phyloP scores from a whole-genome alignment of 30 jellyfish, hydroid and myxozoan genomes.

The Pelagia noctiluca region DNA sequence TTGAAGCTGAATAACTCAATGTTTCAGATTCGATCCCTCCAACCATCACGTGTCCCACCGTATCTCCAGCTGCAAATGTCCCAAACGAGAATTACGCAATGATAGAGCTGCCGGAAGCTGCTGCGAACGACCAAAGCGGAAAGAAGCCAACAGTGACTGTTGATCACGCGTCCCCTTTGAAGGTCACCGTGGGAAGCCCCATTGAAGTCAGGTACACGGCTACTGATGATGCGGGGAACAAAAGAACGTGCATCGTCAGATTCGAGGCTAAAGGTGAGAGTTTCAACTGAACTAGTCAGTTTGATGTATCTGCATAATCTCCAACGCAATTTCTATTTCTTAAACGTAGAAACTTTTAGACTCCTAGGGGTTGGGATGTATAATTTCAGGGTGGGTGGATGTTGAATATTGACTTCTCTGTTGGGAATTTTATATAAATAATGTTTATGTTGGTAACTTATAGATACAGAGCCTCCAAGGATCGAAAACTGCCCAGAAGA shows the following conservation, averaged over 20 bases:
- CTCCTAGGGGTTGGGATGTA: too few species aligned
- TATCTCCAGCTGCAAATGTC: constrained; percentile 35
- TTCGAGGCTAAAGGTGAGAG: constrained; percentile 77
- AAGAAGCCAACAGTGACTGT: constrained; percentile 50
- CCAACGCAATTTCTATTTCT: not conserved
- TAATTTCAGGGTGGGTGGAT: too few species aligned
- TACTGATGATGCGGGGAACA: constrained; percentile 84
- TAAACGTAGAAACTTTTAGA: not conserved
- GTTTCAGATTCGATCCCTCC: constrained; percentile 76
- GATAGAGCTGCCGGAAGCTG: constrained; percentile 80
- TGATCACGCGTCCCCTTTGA: constrained; percentile 71
- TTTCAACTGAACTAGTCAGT: not conserved
- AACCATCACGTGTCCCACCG: constrained; percentile 68
- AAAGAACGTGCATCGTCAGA: constrained; percentile 51
- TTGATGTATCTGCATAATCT: not conserved
- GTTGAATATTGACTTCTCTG: too few species aligned
- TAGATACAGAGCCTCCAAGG: constrained; percentile 94
- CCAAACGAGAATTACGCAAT: constrained; percentile 74
- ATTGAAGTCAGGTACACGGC: constrained; percentile 80
- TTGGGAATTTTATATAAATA: too few species aligned
- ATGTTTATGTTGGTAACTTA: not conserved
- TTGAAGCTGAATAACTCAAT: too few species aligned
- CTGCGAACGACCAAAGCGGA: constrained; percentile 85
- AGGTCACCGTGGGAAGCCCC: constrained; percentile 68
- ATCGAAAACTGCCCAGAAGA: constrained; percentile 81